Evolutionary conservation across 1,140 invertebrate species (phyloP), one percentile per base, ranked within the genome.

Genomic region (Nasonia longicornis): DNA sequence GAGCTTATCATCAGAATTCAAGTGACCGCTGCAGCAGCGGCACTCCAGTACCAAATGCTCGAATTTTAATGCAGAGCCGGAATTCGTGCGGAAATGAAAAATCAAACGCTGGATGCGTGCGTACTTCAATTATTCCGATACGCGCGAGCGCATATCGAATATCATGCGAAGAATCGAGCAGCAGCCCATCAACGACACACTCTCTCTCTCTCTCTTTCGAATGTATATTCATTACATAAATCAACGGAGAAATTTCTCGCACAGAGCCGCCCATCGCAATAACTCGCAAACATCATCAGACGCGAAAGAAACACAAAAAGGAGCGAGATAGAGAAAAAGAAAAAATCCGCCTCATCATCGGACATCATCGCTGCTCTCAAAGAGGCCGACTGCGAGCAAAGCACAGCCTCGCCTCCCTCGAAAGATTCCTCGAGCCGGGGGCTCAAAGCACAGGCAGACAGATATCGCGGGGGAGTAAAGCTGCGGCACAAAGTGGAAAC

Each of bases 1-100:
- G 26, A 74, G 22, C 45, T 52, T 45, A 74, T 52, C n/a, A 74
- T 52, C n/a, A 26, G 45, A 74, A 74, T 74, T 74, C 16, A 52
- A 22, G 58, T 52, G 20, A 29, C 26, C 38, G 45, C 11, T 48
- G 38, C 38, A 10, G 38, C 38, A 42, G 38, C 35, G 7, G 35
- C 4, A 0, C 38, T 10, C 38, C 6, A 45, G 12, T 8, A 26
- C 29, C 2, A 74, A 74, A 45, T 58, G 72, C n/a, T 45, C 12
- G 12, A 71, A 71, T 42, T 7, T 35, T 38, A 22, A 67, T 67
- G 14, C 16, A 16, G 16, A 26, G 58, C 58, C 2, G 11, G 20
- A 1, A 63, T 22, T 67, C 22, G 26, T 12, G 38, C 38, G 38
- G 38, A 42, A 42, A 42, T 42, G 38, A 42, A 42, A 42, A 42